Conservation (phyloP, 2,888 invertebrate species). For the Sarcophaga variegata region DNA sequence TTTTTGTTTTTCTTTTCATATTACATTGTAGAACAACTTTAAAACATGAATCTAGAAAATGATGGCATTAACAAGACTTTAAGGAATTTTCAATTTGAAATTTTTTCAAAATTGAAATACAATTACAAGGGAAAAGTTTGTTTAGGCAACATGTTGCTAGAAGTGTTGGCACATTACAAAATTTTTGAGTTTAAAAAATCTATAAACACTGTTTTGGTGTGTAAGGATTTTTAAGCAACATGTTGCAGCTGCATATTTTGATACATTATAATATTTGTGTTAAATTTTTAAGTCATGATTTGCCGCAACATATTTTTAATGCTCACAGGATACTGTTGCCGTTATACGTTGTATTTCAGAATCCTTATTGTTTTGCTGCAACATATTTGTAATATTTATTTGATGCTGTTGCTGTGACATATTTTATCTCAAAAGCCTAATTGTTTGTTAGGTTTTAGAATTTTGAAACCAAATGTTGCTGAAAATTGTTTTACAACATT, state of each 20-base stretch:
- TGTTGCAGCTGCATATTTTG: not conserved
- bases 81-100: not conserved
- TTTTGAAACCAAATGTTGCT: not conserved
- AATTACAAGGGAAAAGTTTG: not conserved
- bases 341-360: too few relatives aligned
- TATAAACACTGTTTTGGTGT: too few relatives aligned
- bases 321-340: too few relatives aligned
- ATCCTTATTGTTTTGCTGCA: not conserved
- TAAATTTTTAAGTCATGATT: not conserved
- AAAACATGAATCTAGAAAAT: slow-evolving; percentile 3
- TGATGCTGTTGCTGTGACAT: too few relatives aligned
- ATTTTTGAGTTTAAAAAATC: too few relatives aligned
- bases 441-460: too few relatives aligned
- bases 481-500: not conserved
- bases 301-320: not conserved
- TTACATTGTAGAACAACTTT: slow-evolving; percentile 22
- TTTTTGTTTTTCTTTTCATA: slow-evolving; percentile 10
- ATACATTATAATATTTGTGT: not conserved
- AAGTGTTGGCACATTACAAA: not conserved
- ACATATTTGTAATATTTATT: not conserved
- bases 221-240: not conserved
- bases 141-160: slow-evolving; percentile 22
- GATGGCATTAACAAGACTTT: not conserved
- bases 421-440: too few relatives aligned
- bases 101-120: not conserved